Base-by-base conservation (phyloP, 2,797 vertebrate genomes). In the Gallinago nigripennis region DNA sequence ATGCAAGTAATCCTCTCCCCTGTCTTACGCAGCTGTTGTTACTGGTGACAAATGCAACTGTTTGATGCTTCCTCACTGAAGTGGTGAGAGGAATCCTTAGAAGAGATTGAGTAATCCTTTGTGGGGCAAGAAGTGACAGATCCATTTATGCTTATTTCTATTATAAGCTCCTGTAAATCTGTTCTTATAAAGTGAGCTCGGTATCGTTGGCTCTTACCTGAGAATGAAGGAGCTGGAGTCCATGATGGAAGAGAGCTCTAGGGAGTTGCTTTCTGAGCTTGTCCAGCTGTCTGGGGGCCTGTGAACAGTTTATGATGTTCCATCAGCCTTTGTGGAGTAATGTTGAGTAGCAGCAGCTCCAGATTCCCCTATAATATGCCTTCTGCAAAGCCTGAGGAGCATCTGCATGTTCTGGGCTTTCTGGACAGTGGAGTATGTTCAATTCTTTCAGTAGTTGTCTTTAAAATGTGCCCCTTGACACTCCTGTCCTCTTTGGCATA, bases 21-120 rank as follows among this genome's bases (percentile, higher is more conserved):
- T 1, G 9, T 18, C 51, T 15, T 7, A 4, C 1, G 8, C 56
- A 61, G 66, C 46, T 12, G 0, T 19, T 66, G 33, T 16, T 46
- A 17, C 8, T 4, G 18, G 43, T 63, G 77, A 43, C 50, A 83
- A 11, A 72, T 12, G 17, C 41, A 66, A 12, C 23, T 25, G n/a
- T 12, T 4, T 56, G 69, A 16, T n/a, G 48, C 61, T 60, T 78
- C 70, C 33, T 43, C 21, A 6, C 3, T 6, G n/a, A 33, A 70
- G 23, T 33, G 51, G 50, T 16, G 33, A 65, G 70, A 73, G 56
- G n/a, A 77, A 27, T 30, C 69, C 63, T 70, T 39, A 72, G 72
- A 69, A 58, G 80, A 72, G 72, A 3, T 7, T 54, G 57, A 23
- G 33, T 54, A 57, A n/a, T 35, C n/a, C 30, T 77, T 68, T 68